Percentiles rank a stretch among this genome's conserved stretches.
Conservation (phyloP, 2,113 vertebrate species). For the Heteronetta atricapilla region DNA sequence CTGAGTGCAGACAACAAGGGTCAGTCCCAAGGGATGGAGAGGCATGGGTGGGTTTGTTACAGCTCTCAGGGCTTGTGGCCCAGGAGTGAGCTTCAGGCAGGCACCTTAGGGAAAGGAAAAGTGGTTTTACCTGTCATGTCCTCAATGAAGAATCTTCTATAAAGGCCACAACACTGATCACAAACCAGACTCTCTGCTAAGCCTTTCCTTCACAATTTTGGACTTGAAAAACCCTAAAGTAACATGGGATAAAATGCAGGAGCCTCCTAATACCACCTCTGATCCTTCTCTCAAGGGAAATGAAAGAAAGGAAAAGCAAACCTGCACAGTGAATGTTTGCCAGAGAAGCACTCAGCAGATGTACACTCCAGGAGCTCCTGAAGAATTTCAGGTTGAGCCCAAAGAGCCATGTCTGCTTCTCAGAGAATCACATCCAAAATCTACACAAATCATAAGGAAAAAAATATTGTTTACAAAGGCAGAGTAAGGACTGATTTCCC, state of each 20-base stretch:
- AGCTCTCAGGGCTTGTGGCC: background rate
- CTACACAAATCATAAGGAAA: background rate
- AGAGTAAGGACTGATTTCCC: background rate
- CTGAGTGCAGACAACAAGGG: background rate
- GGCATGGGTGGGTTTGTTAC: background rate
- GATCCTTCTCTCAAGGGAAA: background rate
- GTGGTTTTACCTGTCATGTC: background rate
- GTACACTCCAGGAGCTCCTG: background rate
- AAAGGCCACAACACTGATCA: background rate
- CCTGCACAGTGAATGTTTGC: background rate
- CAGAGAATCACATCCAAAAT: background rate
- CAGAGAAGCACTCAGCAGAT: background rate
- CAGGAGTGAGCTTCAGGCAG: background rate
- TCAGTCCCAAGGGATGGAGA: background rate
- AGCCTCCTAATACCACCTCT: background rate
- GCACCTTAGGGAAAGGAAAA: background rate
- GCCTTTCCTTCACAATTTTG: background rate
- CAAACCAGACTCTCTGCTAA: background rate
- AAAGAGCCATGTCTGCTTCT: background rate
- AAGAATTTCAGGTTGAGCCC: background rate
- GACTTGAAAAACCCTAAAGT: background rate
- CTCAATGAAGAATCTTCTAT: background rate
- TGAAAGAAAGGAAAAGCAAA: background rate
- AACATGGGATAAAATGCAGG: background rate
- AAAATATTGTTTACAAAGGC: background rate